Evolutionary conservation across 2,113 vertebrate species (phyloP), one percentile per base, ranked within the genome.

Genomic region (Elachura formosa): DNA sequence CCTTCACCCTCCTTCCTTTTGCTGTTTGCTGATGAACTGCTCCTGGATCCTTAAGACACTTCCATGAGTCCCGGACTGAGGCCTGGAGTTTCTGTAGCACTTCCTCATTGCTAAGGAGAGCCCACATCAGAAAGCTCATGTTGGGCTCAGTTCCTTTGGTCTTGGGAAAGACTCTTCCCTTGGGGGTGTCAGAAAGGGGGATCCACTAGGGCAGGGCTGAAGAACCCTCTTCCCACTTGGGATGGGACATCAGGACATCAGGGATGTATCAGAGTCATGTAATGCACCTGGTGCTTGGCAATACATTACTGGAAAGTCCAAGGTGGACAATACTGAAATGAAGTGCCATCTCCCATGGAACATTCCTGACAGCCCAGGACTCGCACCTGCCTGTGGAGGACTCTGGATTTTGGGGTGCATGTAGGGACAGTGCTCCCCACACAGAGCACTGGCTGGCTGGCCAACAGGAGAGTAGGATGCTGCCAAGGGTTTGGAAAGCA

Each of bases 391-490:
- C 56, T 10, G 0, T 18, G 33, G 52, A 45, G 24, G 31, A 48
- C 25, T 38, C 69, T 3, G 2, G 33, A 18, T 28, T 26, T 36
- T 4, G 11, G 55, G 40, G 34, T 68, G 54, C 40, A 8, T 1
- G 5, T 18, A 20, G 25, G 64, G 17, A n/a, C 1, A 2, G 29
- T 5, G 18, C 13, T 56, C 24, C 46, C 25, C 5, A 4, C 52
- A 28, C 14, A 21, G 26, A 4, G 4, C 45, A 73, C n/a, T n/a
- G n/a, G 72, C 24, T 1, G 5, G 5, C 55, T 48, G 64, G 24
- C 36, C 59, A 4, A 0, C 28, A 62, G 34, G 6, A 75, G 6
- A 62, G 13, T 0, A 2, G 84, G 38, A 11, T 1, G 2, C 11
- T 61, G 69, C 55, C 0, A 0, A 71, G 40, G n/a, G 51, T 21